Percentiles rank a stretch among this genome's conserved stretches.
These are phyloP conservation scores for Rousettus madagascariensis DNA, from an alignment of 2,797 vertebrate species.

Conservation along the genomic window DNA sequence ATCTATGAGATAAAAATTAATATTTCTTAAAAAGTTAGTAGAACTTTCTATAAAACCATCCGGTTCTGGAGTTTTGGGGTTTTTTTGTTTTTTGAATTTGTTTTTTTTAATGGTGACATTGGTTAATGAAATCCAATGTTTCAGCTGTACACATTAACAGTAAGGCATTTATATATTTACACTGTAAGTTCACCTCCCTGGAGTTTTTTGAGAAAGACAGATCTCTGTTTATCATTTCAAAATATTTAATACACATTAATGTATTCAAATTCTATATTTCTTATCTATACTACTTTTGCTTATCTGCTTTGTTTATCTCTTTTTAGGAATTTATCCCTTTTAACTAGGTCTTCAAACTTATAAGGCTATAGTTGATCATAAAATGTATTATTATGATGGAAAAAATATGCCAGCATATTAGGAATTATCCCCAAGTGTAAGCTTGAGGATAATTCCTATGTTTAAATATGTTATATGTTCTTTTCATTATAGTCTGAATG, in stretches of 20 bases:
- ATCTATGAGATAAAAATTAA: not conserved
- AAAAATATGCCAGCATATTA: not conserved
- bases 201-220: not conserved
- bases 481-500: not conserved
- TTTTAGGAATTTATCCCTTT: constrained; percentile 24
- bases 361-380: not conserved
- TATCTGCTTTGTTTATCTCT: not conserved
- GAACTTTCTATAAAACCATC: not conserved
- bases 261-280: not conserved
- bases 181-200: not conserved
- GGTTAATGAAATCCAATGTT: no score
- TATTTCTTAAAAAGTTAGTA: not conserved
- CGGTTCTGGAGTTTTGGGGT: not conserved
- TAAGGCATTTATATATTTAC: no score
- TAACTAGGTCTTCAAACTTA: not conserved
- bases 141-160: no score
- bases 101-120: no score
- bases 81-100: no score
- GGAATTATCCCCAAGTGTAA: not conserved
- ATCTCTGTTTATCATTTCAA: constrained; percentile 18
- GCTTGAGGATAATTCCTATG: not conserved
- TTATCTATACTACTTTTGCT: not conserved
- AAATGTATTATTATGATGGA: not conserved
- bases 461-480: not conserved
- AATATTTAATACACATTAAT: not conserved